phyloP scores from a whole-genome alignment of 2,888 invertebrate species.

The Xanthorhoe spadicearia region DNA sequence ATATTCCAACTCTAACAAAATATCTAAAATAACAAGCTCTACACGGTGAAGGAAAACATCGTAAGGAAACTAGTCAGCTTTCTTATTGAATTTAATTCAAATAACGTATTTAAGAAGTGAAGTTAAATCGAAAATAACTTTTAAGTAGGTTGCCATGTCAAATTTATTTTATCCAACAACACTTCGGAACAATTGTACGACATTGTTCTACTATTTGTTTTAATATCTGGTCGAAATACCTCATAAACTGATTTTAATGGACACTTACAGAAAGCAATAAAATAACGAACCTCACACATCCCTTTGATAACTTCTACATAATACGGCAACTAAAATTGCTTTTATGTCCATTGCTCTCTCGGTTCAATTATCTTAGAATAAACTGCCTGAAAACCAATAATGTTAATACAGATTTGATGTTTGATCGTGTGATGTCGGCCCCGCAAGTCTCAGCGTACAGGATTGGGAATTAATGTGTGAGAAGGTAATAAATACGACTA shows the following conservation, averaged over 20 bases:
- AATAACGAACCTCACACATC: constrained; percentile 49
- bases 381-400: constrained; percentile 30
- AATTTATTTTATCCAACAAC: background rate
- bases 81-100: too few relatives aligned
- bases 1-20: background rate
- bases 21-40: too few relatives aligned
- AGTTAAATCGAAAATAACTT: too few relatives aligned
- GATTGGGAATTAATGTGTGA: constrained; percentile 14
- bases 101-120: too few relatives aligned
- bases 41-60: too few relatives aligned
- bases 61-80: too few relatives aligned
- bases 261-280: constrained; percentile 62
- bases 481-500: constrained; percentile 44
- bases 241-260: constrained; percentile 67
- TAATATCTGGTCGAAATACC: constrained; percentile 41
- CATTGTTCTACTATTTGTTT: constrained; percentile 35
- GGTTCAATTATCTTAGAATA: constrained; percentile 33
- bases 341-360: constrained; percentile 38
- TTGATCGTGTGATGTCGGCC: constrained; percentile 14
- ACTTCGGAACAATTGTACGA: constrained; percentile 17
- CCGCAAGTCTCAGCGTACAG: constrained; percentile 2
- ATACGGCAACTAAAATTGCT: constrained; percentile 39
- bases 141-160: background rate
- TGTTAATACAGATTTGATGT: constrained; percentile 34
- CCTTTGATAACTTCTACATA: constrained; percentile 42